These are phyloP conservation scores for Anodontia alba DNA, from an alignment of 2,888 invertebrate species.

Conservation along the genomic window DNA sequence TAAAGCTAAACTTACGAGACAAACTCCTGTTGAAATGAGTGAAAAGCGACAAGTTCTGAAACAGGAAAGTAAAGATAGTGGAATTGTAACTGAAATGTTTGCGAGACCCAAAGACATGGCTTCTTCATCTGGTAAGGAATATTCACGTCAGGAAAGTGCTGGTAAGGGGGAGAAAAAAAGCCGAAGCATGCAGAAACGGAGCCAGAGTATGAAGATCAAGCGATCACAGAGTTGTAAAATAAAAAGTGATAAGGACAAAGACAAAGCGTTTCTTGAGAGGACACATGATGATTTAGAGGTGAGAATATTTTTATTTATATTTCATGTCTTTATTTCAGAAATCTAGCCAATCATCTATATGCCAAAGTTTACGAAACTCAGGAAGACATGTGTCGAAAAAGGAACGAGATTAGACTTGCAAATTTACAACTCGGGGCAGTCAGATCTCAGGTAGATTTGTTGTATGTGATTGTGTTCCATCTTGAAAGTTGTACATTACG, in stretches of 20 bases:
- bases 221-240: conserved; percentile 60
- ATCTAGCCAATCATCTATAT: conserved; percentile 88
- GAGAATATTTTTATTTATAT: conserved; percentile 42
- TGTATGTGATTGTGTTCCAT: neutral
- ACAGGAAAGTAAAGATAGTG: conserved; percentile 71
- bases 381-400: conserved; percentile 97
- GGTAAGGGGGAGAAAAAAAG: conserved; percentile 28
- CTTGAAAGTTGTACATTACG: too few species aligned
- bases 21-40: conserved; percentile 55
- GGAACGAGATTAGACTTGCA: conserved; percentile 96
- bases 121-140: conserved; percentile 20
- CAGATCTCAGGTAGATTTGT: conserved; percentile 92
- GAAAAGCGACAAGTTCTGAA: conserved; percentile 67
- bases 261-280: conserved; percentile 30
- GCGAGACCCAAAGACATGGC: conserved; percentile 44
- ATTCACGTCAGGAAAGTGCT: conserved; percentile 19
- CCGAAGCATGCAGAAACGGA: conserved; percentile 42
- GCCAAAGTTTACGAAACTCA: conserved; percentile 98
- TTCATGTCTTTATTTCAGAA: conserved; percentile 72
- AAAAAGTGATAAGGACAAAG: conserved; percentile 50
- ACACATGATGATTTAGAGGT: conserved; percentile 64
- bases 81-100: conserved; percentile 69
- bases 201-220: conserved; percentile 52
- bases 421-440: conserved; percentile 96
- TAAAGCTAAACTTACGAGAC: conserved; percentile 49